Evolutionary conservation across 2,888 invertebrate species (phyloP), one percentile per base, ranked within the genome.

Genomic region (Hydroisotoma schaefferi): DNA sequence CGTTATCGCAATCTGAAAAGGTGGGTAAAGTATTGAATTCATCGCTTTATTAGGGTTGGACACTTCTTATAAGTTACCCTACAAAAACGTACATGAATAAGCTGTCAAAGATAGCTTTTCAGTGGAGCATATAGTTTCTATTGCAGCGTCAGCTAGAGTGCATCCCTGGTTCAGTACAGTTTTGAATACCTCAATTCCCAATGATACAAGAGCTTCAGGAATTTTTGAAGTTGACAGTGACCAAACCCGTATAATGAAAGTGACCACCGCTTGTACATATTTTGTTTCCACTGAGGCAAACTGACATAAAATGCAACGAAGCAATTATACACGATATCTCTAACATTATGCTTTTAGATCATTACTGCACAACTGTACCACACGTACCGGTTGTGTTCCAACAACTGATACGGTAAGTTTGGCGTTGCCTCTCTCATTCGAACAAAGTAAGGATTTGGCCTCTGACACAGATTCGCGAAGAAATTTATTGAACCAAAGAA

Each of bases 191-290:
- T 6, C 29, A 3, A 37, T 40, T 40, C 5, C 5, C 5, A 40
- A 20, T 20, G 5, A 15, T 18, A 5, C 4, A 15, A 40, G n/a
- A 5, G n/a, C 5, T 15, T 40, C 40, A 15, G 8, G 40, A 8
- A 20, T 4, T 12, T 27, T 27, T 10, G n/a, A 23, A 12, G 43
- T 28, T 4, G 25, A 2, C 12, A 52, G 18, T 3, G 55, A 23
- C 2, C 52, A 28, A 20, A 44, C 49, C n/a, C 57, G 26, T 12
- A 63, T 38, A 23, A 57, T 26, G 26, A 51, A 60, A 52, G 59
- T 57, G 23, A 55, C 57, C 2, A 60, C 60, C 6, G 52, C 18
- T 18, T 22, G 27, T n/a, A 63, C 26, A 38, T 63, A 63, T 2
- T 22, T 2, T 2, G 60, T 60, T 5, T 48, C 40, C 1, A 43